Base-by-base conservation (phyloP, 2,113 vertebrate species). In the Bufo gargarizans region DNA sequence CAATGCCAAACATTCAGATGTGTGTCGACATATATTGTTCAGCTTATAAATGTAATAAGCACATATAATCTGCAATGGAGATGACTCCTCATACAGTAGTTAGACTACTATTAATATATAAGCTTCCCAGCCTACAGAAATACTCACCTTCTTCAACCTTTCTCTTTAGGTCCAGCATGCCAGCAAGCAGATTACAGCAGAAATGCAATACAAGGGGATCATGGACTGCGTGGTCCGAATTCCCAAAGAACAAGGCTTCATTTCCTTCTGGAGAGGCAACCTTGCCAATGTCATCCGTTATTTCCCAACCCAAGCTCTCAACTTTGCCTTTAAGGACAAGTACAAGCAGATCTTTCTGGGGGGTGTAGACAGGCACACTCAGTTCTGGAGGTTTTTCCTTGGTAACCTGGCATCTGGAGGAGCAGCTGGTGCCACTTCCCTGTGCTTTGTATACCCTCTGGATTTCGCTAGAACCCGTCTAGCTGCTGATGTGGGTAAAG, bases 291-390 rank as follows among this genome's bases (percentile, higher is more conserved):
- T 99, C 90, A 99, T 99, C 94, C 96, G 98, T 49, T 99, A 99
- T 95, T 99, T 99, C 95, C 98, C 98, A 91, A 99, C 98, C 87
- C 98, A 99, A 95, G 98, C 98, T 56, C 97, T 99, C 89, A 99
- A 99, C 95, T 99, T 99, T 76, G 98, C 98, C 93, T 99, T 99
- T 96, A 99, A 99, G 94, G 98, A 99, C 94, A 99, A 99, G 95
- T 99, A 99, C 96, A 99, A 99, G 96, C 97, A 97, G 94, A 92
- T 99, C 94, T 99, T 99, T 94, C 93, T 99, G n/a, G 98, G 98
- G 49, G 98, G 98, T 3, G 98, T 99, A 90, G 97, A 99, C 93
- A 96, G 95, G 90, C 97, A 97, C 90, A 99, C 96, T 92, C 98
- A 99, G 92, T 99, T 99, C 95, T 99, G 98, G 98, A 98, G 98